Evolutionary conservation across 2,888 invertebrate genomes (phyloP), one percentile per base, ranked within the genome.

Genomic region (Lathronympha strigana): DNA sequence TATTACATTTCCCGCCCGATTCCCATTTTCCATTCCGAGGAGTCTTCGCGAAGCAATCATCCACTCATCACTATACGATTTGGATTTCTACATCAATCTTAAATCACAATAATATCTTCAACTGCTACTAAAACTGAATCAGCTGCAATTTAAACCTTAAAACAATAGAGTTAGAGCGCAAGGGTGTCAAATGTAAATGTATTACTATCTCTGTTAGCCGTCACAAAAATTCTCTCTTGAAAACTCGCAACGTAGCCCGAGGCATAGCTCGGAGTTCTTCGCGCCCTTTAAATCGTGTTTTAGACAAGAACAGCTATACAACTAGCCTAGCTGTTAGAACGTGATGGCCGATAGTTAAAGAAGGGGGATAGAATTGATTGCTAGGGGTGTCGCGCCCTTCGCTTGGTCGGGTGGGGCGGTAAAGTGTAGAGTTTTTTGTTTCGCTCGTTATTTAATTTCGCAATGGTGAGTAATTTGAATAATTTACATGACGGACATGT

Each of bases 401-500:
- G 77, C 76, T 79, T 72, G 83, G 84, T 84, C 86, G 86, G 87
- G 90, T 84, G 87, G 88, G 86, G 88, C 78, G 77, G 75, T 76
- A 76, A 75, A 76, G 75, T 79, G 79, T 82, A 84, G 83, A 76
- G 81, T 86, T 88, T 79, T 90, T 90, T 90, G 84, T 90, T 88
- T 90, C 86, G 83, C 79, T 83, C 84, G 84, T 80, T 88, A 88
- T 90, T 92, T 88, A 88, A 90, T 90, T 89, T 89, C 72, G 90
- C 89, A 82, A 89, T 90, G 88, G 89, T 81, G 88, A 82, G 84
- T 87, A 85, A 87, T 88, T 88, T 88, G 80, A 88, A 90, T 90
- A 83, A 87, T 86, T 86, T 86, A 88, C 84, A 89, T 88, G 87
- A 87, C 84, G 73, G 84, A 81, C 82, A 83, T 87, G 73, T 83